These are phyloP conservation scores for Agrypnus murinus DNA, from an alignment of 2,888 invertebrate species.

Conservation along the genomic window DNA sequence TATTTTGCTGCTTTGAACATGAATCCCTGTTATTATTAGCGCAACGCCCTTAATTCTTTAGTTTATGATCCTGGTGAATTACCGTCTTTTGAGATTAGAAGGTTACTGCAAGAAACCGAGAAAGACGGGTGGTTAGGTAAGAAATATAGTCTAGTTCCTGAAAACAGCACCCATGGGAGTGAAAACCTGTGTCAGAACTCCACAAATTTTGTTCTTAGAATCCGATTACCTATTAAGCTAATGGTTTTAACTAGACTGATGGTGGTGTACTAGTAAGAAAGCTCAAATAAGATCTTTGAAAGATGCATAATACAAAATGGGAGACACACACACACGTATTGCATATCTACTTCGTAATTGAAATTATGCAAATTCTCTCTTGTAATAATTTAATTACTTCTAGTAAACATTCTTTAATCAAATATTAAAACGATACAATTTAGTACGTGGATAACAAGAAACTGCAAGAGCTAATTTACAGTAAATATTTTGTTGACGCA, in stretches of 20 bases:
- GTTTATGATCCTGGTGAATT: constrained; percentile 44
- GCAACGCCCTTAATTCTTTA: constrained; percentile 25
- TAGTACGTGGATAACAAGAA: background rate
- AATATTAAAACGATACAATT: background rate
- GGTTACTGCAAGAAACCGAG: constrained; percentile 41
- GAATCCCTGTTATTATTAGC: no score
- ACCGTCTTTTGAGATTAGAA: constrained; percentile 44
- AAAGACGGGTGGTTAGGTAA: constrained; percentile 48
- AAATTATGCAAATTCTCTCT: background rate
- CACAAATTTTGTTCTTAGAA: constrained; percentile 51
- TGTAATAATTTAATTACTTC: background rate
- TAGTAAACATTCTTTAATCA: background rate
- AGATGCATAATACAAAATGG: no score
- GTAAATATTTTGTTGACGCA: background rate
- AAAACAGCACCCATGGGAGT: constrained; percentile 55
- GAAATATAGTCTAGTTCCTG: constrained; percentile 52
- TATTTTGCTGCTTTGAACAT: no score
- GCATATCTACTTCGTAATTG: background rate
- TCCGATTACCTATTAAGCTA: constrained; percentile 55
- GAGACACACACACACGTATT: no score
- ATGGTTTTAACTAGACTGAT: constrained; percentile 43
- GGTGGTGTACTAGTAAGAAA: constrained; percentile 26
- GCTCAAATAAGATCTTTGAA: background rate
- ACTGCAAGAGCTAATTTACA: background rate
- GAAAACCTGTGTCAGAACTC: constrained; percentile 54